A percentile compares a stretch with the other conserved stretches of the same genome.
These are phyloP conservation scores for Xenus cinereus DNA, from an alignment of 2,113 vertebrate species.

Conservation along the genomic window DNA sequence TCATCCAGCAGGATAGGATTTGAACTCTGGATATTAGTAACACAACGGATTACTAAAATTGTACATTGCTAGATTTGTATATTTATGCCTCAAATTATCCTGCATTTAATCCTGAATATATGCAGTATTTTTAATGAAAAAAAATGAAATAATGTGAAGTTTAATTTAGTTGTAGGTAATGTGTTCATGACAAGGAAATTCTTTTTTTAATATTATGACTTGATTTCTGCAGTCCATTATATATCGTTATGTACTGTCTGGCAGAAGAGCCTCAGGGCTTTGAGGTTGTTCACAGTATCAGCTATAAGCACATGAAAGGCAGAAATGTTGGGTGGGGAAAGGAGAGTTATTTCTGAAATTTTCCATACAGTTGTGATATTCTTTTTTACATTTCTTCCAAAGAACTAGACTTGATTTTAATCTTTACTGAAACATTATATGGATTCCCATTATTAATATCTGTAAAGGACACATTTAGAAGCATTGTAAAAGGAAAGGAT, in stretches of 20 bases:
- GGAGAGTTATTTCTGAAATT: not conserved
- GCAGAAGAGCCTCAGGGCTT: not conserved
- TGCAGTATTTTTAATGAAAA: not conserved
- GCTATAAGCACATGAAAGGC: not conserved
- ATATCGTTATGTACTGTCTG: not conserved
- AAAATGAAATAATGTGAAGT: not conserved
- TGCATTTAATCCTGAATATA: not conserved
- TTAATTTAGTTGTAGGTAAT: not conserved
- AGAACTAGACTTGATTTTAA: not conserved
- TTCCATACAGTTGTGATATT: not conserved
- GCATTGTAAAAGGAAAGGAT: not conserved
- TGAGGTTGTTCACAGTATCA: not conserved
- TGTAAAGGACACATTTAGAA: not conserved
- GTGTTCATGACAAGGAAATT: not conserved
- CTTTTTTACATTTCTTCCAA: not conserved
- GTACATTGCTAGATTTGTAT: not conserved
- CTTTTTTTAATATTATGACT: not conserved
- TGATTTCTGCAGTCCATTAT: not conserved
- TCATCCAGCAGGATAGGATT: not conserved
- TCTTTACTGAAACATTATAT: not conserved
- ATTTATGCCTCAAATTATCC: not conserved
- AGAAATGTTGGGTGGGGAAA: not conserved
- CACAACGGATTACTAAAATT: not conserved
- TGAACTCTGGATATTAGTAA: not conserved
- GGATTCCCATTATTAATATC: not conserved